Evolutionary conservation across 2,797 vertebrate genomes (phyloP), one percentile per base, ranked within the genome.

Genomic region (Gambelia wislizenii): DNA sequence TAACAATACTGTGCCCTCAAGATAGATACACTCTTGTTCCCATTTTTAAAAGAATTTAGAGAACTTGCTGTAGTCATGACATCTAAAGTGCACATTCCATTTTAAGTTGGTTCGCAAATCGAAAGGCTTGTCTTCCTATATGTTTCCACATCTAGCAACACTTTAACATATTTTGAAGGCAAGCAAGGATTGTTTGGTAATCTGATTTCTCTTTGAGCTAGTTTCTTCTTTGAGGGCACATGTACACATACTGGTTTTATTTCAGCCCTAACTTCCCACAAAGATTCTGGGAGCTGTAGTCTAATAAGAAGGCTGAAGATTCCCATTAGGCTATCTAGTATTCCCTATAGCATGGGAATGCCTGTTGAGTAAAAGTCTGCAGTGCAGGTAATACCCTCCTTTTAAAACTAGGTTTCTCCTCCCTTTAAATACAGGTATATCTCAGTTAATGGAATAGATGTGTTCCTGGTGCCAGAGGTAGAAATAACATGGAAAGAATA

Each of bases 111-210:
- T 74, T 22, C 79, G n/a, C 59, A 18, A 81, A 91, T 61, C 84
- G 91, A 92, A 52, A 75, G 52, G 87, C 84, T 90, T 89, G 52
- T 67, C 85, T 39, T 83, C 89, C 87, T 69, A 56, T 83, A 91
- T 59, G 75, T 91, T 89, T 39, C 75, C 86, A 82, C 14, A 33
- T 90, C 90, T 87, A 44, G 52, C 87, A 90, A 92, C 85, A 69
- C 0, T 64, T 25, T 13, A 93, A 86, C 84, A 67, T 69, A 25
- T 74, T 87, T 64, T 0, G 0, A 25, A 89, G 86, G 84, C 39
- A 88, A 72, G 93, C 27, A 83, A 90, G 6, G 8, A 88, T 93
- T 90, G 61, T 92, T 88, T 89, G 91, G 92, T 91, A 91, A 44
- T 86, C 89, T 76, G 25, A 89, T 93, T 94, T 90, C 72, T 59